A percentile compares a stretch with the other conserved stretches of the same genome.
phyloP scores from a whole-genome alignment of 2,113 vertebrate genomes.

The rabbit (Oryctolagus cuniculus) region DNA sequence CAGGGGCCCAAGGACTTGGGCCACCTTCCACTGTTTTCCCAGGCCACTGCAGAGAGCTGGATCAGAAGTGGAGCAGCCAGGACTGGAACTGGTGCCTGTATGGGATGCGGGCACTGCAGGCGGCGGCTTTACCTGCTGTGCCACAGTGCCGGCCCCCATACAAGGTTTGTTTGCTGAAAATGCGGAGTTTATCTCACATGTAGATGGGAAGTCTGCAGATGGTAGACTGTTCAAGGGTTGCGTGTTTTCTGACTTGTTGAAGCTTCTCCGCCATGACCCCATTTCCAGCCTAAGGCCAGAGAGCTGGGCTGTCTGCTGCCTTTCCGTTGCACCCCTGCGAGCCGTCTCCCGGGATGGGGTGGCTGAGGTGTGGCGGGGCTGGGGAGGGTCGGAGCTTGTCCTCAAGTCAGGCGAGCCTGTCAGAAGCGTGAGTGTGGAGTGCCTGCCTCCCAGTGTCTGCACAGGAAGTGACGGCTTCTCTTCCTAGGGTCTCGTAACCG shows the following conservation, averaged over 20 bases:
- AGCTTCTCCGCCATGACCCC: not conserved
- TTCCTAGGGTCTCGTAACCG: not conserved
- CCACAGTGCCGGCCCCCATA: too few species aligned
- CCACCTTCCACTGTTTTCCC: too few species aligned
- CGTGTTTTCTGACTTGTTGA: not conserved
- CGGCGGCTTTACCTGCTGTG: too few species aligned
- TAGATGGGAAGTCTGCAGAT: not conserved
- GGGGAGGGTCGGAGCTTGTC: not conserved
- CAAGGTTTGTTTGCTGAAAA: not conserved
- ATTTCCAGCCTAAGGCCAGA: not conserved
- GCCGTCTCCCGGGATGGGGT: not conserved
- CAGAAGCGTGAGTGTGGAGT: too few species aligned
- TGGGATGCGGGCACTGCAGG: too few species aligned
- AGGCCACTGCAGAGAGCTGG: too few species aligned
- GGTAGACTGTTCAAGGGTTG: not conserved
- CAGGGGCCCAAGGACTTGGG: too few species aligned
- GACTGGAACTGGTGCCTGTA: too few species aligned
- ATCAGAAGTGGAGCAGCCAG: too few species aligned
- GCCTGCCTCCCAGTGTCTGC: too few species aligned
- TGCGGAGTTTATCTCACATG: not conserved
- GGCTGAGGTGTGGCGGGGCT: not conserved
- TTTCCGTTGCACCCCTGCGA: not conserved
- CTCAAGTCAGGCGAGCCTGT: not conserved
- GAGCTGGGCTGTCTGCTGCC: not conserved
- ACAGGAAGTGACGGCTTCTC: rapidly evolving